A percentile compares a stretch with the other conserved stretches of the same genome.
Evolutionary conservation across 2,888 invertebrate genomes (phyloP).

Genomic region (Dryomyza anilis): DNA sequence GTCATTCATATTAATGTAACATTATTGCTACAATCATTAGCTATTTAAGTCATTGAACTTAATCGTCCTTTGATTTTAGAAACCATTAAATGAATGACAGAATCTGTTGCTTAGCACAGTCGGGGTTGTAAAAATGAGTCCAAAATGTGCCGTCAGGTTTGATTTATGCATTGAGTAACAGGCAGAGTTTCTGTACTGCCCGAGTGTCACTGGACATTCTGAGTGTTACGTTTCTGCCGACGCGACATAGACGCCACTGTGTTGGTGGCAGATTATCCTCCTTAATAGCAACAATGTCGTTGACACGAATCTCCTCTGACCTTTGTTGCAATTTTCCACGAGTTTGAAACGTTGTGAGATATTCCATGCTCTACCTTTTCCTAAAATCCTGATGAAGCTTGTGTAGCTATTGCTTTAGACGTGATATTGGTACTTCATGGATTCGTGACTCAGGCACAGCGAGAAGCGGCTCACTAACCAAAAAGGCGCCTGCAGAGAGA

Average conservation of each 20-base stretch:
- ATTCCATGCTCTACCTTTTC: conserved; percentile 26
- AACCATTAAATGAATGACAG: no score
- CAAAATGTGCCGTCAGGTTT: no score
- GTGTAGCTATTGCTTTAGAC: no score
- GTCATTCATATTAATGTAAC: no score
- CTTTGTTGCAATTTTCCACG: conserved; percentile 30
- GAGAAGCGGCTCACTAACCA: background rate
- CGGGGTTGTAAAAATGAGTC: no score
- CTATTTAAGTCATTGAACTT: no score
- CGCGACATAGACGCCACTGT: conserved; percentile 33
- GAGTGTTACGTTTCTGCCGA: background rate
- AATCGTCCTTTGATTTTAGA: no score
- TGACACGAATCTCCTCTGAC: conserved; percentile 7
- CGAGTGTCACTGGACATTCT: background rate
- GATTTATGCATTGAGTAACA: background rate
- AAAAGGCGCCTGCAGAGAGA: background rate
- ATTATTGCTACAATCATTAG: no score
- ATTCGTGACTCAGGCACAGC: conserved; percentile 19
- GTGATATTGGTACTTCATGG: conserved; percentile 28
- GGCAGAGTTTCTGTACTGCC: conserved; percentile 4
- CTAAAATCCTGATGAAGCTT: conserved; percentile 27
- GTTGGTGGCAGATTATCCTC: no score
- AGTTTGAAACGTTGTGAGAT: conserved; percentile 32
- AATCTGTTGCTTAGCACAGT: no score
- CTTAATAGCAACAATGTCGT: conserved; percentile 19